phyloP scores from a whole-genome alignment of 2,797 vertebrate species.

The Paratrypauchen microcephalus region DNA sequence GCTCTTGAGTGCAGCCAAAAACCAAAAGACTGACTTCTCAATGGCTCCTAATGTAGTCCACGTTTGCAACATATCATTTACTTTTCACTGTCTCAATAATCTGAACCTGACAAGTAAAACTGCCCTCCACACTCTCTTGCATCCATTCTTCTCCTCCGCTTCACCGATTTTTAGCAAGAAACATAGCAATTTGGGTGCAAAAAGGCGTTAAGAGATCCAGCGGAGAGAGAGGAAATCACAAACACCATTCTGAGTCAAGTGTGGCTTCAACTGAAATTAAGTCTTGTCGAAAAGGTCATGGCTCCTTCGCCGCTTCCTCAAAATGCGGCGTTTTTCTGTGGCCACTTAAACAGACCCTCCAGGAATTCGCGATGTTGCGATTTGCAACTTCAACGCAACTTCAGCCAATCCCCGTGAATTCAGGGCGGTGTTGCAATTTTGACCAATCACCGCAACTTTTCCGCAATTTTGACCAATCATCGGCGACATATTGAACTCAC shows the following conservation, averaged over 20 bases:
- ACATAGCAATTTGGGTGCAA: not conserved
- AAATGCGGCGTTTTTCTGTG: conserved; percentile 56
- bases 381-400: too few species aligned
- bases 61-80: not conserved
- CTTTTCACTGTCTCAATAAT: not conserved
- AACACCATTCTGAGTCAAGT: not conserved
- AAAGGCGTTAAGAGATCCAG: not conserved
- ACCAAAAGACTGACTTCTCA: not conserved
- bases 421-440: too few species aligned
- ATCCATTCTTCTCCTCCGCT: not conserved
- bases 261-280: conserved; percentile 46
- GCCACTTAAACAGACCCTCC: too few species aligned
- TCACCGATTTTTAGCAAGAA: not conserved
- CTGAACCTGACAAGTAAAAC: not conserved
- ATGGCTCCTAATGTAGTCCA: not conserved
- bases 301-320: conserved; percentile 44
- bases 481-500: too few species aligned
- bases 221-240: not conserved
- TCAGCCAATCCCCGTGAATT: too few species aligned
- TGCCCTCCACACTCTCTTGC: not conserved
- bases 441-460: too few species aligned
- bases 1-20: not conserved
- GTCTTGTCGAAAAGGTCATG: conserved; percentile 65
- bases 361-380: too few species aligned
- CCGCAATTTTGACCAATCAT: too few species aligned